Evolutionary conservation across 2,113 vertebrate genomes (phyloP).

Genomic region (Lepus americanus): DNA sequence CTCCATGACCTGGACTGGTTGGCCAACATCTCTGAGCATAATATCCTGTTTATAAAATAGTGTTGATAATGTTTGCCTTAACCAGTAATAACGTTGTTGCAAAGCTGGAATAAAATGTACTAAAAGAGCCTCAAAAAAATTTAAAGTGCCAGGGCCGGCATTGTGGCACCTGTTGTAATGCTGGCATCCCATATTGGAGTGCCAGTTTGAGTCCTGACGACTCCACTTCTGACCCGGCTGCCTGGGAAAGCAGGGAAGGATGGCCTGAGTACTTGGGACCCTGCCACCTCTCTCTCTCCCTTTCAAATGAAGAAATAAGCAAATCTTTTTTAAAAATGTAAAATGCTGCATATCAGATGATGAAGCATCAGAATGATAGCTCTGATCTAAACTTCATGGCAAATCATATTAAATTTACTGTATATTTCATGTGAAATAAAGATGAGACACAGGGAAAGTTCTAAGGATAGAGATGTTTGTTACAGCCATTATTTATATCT

Average conservation of each 20-base stretch:
- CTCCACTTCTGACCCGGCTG: too few species aligned
- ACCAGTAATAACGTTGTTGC: not conserved
- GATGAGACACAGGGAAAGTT: slow-evolving; percentile 41
- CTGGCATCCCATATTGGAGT: too few species aligned
- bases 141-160: not conserved
- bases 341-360: not conserved
- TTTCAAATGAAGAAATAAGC: too few species aligned
- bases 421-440: slow-evolving; percentile 46
- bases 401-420: slow-evolving; percentile 13
- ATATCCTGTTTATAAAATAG: not conserved
- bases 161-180: too few species aligned
- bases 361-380: not conserved
- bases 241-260: too few species aligned
- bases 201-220: too few species aligned
- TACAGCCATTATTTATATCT: slow-evolving; percentile 30
- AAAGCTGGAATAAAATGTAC: slow-evolving; percentile 61
- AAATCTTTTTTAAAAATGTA: too few species aligned
- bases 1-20: not conserved
- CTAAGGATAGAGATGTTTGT: slow-evolving; percentile 30
- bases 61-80: not conserved
- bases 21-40: not conserved
- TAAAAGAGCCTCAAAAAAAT: not conserved
- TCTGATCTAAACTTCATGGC: not conserved
- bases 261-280: too few species aligned
- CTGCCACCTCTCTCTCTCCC: too few species aligned